Percentiles rank a stretch among this genome's conserved stretches.
Evolutionary conservation across 2,888 invertebrate species (phyloP).

Genomic region (Drosophila pseudotalamancana): DNA sequence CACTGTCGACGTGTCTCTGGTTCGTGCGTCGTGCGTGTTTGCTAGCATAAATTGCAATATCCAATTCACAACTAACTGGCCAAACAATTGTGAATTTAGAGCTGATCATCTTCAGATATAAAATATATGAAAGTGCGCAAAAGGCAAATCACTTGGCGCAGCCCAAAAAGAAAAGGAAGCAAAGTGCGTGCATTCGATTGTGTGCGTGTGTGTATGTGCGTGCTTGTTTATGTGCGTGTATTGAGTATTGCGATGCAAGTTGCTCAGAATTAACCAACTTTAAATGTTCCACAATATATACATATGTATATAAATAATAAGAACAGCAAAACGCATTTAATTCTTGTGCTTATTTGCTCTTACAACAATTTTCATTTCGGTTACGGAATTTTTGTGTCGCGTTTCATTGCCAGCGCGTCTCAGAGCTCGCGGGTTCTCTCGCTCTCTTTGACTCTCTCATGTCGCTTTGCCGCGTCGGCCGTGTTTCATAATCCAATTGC

Average conservation of each 20-base stretch:
- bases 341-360: constrained; percentile 28
- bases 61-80: constrained; percentile 27
- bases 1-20: constrained; percentile 73
- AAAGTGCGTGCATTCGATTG: constrained; percentile 61
- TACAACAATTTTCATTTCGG: constrained; percentile 49
- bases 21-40: constrained; percentile 54
- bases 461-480: constrained; percentile 62
- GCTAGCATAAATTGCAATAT: neutral
- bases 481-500: constrained; percentile 76
- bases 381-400: constrained; percentile 76
- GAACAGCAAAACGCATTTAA: constrained; percentile 12
- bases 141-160: constrained; percentile 57
- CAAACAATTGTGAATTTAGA: constrained; percentile 41
- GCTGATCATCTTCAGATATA: constrained; percentile 30
- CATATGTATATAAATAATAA: neutral
- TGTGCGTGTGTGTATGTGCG: constrained; percentile 28
- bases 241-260: constrained; percentile 35
- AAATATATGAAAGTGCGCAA: constrained; percentile 50
- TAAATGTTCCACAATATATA: constrained; percentile 5
- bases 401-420: constrained; percentile 58
- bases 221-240: constrained; percentile 39
- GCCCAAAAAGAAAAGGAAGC: constrained; percentile 56
- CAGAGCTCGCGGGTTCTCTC: constrained; percentile 33
- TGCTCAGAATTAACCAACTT: constrained; percentile 13
- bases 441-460: constrained; percentile 15